Percentiles rank a stretch among this genome's conserved stretches.
Conservation (phyloP, 2,797 vertebrate species). For the Antennarius maculatus region DNA sequence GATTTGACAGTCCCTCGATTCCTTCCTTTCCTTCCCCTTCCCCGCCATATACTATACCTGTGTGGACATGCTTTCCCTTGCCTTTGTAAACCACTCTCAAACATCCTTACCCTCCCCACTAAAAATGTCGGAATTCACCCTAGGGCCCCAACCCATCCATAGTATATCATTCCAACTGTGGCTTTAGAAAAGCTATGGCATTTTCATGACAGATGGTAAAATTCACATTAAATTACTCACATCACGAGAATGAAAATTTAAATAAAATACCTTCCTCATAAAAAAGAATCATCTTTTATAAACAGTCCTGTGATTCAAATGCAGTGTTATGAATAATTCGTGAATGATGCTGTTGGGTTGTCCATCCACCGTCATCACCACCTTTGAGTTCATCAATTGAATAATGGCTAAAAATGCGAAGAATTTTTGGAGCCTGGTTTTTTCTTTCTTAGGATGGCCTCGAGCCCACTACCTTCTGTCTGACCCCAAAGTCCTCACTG, state of each 20-base stretch:
- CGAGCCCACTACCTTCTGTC: conserved; percentile 19
- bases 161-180: conserved; percentile 47
- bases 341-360: conserved; percentile 37
- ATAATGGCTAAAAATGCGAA: conserved; percentile 17
- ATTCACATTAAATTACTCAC: conserved; percentile 9
- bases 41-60: conserved; percentile 42
- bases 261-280: not conserved
- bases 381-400: conserved; percentile 58
- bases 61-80: conserved; percentile 57
- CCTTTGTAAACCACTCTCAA: conserved; percentile 44
- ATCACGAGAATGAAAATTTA: conserved; percentile 7
- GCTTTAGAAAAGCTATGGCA: conserved; percentile 34
- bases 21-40: not conserved
- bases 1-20: conserved; percentile 51
- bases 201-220: conserved; percentile 34
- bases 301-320: conserved; percentile 23
- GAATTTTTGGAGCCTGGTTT: not conserved
- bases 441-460: conserved; percentile 19
- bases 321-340: conserved; percentile 40
- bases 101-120: conserved; percentile 24
- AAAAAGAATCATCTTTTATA: conserved; percentile 2
- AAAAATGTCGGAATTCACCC: conserved; percentile 63
- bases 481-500: conserved; percentile 37
- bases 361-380: conserved; percentile 9
- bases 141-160: conserved; percentile 25